These are phyloP conservation scores for Pelosia muscerda DNA, from an alignment of 2,888 invertebrate species.

Conservation along the genomic window DNA sequence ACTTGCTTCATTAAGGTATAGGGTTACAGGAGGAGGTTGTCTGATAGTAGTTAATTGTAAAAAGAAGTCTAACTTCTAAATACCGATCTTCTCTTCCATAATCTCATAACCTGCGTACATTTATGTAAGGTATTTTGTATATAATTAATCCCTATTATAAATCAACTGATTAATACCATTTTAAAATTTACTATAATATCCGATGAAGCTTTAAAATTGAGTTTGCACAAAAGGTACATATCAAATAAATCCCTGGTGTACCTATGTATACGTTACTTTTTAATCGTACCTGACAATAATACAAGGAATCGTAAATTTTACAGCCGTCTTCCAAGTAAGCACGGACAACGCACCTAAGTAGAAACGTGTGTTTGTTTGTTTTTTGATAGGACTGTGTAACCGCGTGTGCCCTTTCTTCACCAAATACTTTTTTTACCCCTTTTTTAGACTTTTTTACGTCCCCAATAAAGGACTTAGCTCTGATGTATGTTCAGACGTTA, in stretches of 20 bases:
- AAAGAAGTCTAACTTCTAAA: background rate
- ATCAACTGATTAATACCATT: background rate
- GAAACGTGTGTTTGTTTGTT: conserved; percentile 83
- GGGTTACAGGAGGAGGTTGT: too few species aligned
- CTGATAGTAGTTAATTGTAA: too few species aligned
- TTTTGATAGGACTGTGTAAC: conserved; percentile 85
- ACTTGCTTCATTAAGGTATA: too few species aligned
- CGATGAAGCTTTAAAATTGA: conserved; percentile 12
- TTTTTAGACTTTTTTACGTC: conserved; percentile 70
- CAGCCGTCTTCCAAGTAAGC: conserved; percentile 77
- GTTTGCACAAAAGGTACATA: conserved; percentile 7
- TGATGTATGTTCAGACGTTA: conserved; percentile 63
- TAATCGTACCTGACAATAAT: conserved; percentile 65
- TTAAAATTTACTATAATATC: background rate
- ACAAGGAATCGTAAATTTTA: conserved; percentile 85
- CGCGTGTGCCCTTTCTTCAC: conserved; percentile 78
- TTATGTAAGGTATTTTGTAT: too few species aligned
- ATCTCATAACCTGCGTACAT: background rate
- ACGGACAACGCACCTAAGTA: conserved; percentile 79
- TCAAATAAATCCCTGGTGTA: conserved; percentile 22
- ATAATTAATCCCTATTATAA: background rate
- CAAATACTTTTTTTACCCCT: conserved; percentile 60
- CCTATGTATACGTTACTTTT: conserved; percentile 44
- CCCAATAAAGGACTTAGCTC: conserved; percentile 79
- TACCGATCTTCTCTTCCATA: background rate